Conservation (phyloP, 1,140 invertebrate species). For the silkworm (Bombyx mori) region ASM3026992v2 NC_085131.1:5548501-5549000, state of each 20-base stretch:
- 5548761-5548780: constrained; percentile 81
- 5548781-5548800: constrained; percentile 80
- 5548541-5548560: constrained; percentile 41
- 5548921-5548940: constrained; percentile 71
- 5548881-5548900: constrained; percentile 81
- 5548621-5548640: constrained; percentile 46
- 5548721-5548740: neutral
- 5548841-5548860: constrained; percentile 80
- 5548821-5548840: constrained; percentile 77
- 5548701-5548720: neutral
- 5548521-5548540: constrained; percentile 47
- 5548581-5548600: constrained; percentile 59
- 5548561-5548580: constrained; percentile 48
- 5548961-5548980: too few species aligned
- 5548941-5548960: constrained; percentile 58
- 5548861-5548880: constrained; percentile 87
- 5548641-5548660: constrained; percentile 57
- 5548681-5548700: constrained; percentile 5
- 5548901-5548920: constrained; percentile 73
- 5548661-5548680: constrained; percentile 45
- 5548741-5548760: constrained; percentile 81
- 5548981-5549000: constrained; percentile 1
- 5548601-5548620: constrained; percentile 56
- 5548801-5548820: constrained; percentile 78
- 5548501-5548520: constrained; percentile 40